These are phyloP conservation scores for Neopipo cinnamomea DNA, from an alignment of 2,113 vertebrate genomes.

Conservation along the genomic window DNA sequence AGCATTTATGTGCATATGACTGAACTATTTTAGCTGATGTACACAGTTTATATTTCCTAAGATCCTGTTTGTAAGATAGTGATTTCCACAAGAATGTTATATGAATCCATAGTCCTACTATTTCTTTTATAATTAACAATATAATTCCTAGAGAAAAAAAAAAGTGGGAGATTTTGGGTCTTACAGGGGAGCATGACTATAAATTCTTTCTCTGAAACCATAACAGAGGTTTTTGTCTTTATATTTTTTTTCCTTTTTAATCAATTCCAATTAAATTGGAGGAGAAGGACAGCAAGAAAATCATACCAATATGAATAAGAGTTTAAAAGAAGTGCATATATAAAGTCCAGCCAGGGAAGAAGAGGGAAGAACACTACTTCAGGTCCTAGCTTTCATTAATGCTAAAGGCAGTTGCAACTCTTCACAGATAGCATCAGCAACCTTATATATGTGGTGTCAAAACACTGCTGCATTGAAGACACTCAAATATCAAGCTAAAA, in stretches of 20 bases:
- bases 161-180: background rate
- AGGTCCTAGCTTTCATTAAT: background rate
- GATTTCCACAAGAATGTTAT: background rate
- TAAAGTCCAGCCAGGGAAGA: background rate
- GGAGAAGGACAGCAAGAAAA: background rate
- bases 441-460: background rate
- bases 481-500: background rate
- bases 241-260: background rate
- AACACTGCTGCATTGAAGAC: background rate
- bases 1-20: background rate
- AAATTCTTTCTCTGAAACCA: background rate
- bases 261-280: background rate
- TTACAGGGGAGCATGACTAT: background rate
- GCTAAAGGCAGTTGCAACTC: background rate
- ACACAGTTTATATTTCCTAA: background rate
- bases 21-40: background rate
- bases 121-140: background rate
- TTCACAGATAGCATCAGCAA: background rate
- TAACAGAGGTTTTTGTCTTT: background rate
- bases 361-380: background rate
- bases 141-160: background rate
- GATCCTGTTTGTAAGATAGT: background rate
- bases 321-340: background rate
- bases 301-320: background rate
- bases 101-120: background rate